These are phyloP conservation scores for Sinocyclocheilus anshuiensis DNA, from an alignment of 2,113 vertebrate species.

Conservation along the genomic window DNA sequence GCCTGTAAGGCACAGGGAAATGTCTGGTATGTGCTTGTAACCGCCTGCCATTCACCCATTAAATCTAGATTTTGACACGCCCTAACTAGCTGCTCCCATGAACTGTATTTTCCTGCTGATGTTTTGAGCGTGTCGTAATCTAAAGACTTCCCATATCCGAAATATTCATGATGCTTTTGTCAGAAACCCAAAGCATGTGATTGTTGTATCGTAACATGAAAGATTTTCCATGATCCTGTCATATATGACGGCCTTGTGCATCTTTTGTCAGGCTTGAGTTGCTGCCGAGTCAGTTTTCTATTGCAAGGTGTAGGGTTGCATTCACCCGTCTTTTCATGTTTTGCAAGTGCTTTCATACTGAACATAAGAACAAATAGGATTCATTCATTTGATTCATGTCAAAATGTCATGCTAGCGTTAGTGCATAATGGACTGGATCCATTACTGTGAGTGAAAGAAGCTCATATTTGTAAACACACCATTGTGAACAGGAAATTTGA, in stretches of 20 bases:
- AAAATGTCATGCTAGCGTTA: not conserved
- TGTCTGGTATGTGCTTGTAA: slow-evolving; percentile 29
- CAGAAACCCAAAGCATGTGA: not conserved
- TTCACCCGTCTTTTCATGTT: not conserved
- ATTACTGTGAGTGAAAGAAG: slow-evolving; percentile 2
- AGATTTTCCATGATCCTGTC: not conserved
- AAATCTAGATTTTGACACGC: slow-evolving; percentile 4
- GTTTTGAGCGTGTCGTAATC: not conserved
- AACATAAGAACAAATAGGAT: not conserved
- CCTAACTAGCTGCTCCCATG: not conserved
- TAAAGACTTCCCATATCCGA: not conserved
- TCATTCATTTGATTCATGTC: not conserved
- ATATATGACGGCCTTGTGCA: not conserved
- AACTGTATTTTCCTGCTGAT: not conserved
- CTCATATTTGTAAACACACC: not conserved
- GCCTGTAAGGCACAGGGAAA: not conserved
- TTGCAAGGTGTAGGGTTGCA: not conserved
- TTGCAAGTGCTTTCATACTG: not conserved
- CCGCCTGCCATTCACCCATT: slow-evolving; percentile 13
- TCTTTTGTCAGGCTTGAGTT: not conserved
- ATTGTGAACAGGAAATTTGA: not conserved
- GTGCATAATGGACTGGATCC: not conserved
- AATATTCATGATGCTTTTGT: not conserved
- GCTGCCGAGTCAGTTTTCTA: not conserved
- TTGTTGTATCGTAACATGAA: not conserved